Percentiles rank a stretch among this genome's conserved stretches.
These are phyloP conservation scores for Talpa occidentalis DNA, from an alignment of 2,113 vertebrate species.

Conservation along the genomic window DNA sequence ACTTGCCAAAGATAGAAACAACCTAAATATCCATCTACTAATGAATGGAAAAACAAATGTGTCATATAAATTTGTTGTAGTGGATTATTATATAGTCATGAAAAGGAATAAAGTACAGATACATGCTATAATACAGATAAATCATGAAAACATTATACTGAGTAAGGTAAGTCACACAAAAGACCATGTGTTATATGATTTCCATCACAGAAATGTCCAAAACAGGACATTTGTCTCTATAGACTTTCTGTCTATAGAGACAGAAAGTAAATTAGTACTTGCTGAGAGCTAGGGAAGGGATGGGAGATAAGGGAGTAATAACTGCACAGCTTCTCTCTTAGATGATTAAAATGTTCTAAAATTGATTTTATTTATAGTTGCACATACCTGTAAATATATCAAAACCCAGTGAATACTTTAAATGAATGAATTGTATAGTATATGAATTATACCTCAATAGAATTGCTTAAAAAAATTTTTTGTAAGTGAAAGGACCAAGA, in stretches of 20 bases:
- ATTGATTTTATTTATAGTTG: not conserved
- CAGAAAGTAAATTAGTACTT: no score
- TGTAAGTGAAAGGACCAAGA: not conserved
- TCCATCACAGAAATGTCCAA: not conserved
- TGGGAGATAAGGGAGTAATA: not conserved
- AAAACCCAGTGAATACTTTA: not conserved
- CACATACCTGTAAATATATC: not conserved
- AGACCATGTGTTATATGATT: not conserved
- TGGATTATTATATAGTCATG: not conserved
- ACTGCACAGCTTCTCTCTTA: not conserved
- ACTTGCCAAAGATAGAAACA: no score
- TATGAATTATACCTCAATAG: not conserved
- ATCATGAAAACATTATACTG: not conserved
- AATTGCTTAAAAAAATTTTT: not conserved
- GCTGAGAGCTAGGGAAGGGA: not conserved
- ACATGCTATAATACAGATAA: not conserved
- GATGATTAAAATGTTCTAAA: slow-evolving; percentile 1
- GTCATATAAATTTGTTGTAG: not conserved
- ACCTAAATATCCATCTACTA: not conserved
- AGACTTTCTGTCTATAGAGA: no score
- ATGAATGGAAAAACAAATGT: not conserved
- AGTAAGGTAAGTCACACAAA: not conserved
- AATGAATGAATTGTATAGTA: not conserved
- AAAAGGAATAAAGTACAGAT: not conserved
- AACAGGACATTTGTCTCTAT: no score